Base-by-base conservation (phyloP, 2,113 vertebrate species). In the Channa argus region DNA sequence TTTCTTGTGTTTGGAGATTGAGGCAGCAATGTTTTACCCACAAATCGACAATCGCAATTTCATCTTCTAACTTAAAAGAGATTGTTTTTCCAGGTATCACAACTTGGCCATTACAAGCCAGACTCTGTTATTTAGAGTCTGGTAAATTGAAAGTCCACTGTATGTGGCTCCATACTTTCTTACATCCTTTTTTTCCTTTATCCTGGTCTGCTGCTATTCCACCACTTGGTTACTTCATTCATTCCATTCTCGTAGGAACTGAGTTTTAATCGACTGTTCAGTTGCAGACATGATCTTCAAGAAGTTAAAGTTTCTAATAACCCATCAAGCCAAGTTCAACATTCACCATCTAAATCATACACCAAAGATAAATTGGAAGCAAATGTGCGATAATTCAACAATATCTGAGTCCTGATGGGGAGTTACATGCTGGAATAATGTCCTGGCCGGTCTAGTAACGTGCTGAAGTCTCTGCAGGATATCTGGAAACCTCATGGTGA, bases 31-130 rank as follows among this genome's bases (percentile, higher is more conserved):
- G 34, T 71, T 79, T 71, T 59, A 63, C 37, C 24, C 52, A 13
- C 49, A 55, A 63, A 74, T 24, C 2, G 12, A 64, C 56, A 73
- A 74, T 61, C 1, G 8, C 63, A 71, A 34, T 82, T 67, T 63
- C 56, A 74, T 71, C 68, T 77, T 66, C 71, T 49, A 76, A 71
- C 36, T 66, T 49, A 63, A 76, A 44, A 80, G 59, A 8, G 53
- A 75, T 63, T 76, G 66, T 24, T 60, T 80, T 86, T 51, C 64
- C 58, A 39, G 71, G 63, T 76, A 69, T 69, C 71, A 63, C 58
- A 75, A 68, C 41, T 54, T 38, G 60, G 59, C 49, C 44, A 56
- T 78, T 45, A 71, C 54, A 39, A 49, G 34, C 39, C 61, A 65
- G 69, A 59, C 67, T 55, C 51, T 76, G 66, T 79, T 53, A 62